phyloP scores from a whole-genome alignment of 2,113 vertebrate species.

The Amazona vittata region DNA sequence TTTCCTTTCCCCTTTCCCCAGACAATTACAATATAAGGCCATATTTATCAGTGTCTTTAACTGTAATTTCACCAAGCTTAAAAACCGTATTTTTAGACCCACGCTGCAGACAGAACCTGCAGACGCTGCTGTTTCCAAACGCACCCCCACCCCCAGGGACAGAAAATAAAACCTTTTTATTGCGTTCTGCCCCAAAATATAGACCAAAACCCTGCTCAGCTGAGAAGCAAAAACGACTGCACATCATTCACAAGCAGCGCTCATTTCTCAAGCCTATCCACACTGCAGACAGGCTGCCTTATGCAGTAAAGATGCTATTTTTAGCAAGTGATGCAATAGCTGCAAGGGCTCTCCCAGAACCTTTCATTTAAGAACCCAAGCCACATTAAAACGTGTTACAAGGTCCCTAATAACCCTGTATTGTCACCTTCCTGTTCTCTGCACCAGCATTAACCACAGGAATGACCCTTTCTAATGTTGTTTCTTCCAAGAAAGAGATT shows the following conservation, averaged over 20 bases:
- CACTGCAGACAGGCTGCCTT: conserved; percentile 51
- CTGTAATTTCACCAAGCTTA: background rate
- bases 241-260: conserved; percentile 29
- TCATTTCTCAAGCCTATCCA: conserved; percentile 46
- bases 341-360: conserved; percentile 64
- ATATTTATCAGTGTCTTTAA: conserved; percentile 18
- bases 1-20: background rate
- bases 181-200: conserved; percentile 19
- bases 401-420: background rate
- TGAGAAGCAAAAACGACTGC: conserved; percentile 8
- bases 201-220: conserved; percentile 2
- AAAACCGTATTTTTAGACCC: conserved; percentile 15
- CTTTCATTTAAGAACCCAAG: conserved; percentile 17
- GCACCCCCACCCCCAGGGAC: background rate
- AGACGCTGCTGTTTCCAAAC: conserved; percentile 30
- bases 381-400: background rate
- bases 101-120: background rate
- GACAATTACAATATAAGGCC: conserved; percentile 24
- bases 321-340: conserved; percentile 63
- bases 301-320: conserved; percentile 51
- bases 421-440: background rate
- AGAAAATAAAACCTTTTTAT: conserved; percentile 17
- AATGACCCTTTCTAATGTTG: background rate
- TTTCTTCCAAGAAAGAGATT: background rate
- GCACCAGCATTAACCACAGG: background rate